A percentile compares a stretch with the other conserved stretches of the same genome.
phyloP scores from a whole-genome alignment of 2,797 vertebrate genomes.

The Oreochromis grahami region DNA sequence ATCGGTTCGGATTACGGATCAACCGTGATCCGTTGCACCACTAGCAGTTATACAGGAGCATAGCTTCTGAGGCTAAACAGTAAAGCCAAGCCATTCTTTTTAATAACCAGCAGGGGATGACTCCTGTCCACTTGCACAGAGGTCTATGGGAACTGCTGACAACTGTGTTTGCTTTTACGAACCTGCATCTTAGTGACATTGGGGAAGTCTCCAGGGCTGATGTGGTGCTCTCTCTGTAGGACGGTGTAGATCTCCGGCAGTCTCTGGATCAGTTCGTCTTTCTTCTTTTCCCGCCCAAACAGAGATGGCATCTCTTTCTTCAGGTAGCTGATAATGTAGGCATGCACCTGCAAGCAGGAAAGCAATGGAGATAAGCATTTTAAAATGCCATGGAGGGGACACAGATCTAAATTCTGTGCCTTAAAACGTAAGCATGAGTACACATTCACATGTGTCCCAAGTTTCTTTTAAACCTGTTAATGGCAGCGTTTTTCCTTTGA shows the following conservation, averaged over 20 bases:
- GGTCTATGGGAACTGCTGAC: not conserved
- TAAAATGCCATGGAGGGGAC: not conserved
- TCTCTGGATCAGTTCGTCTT: constrained; percentile 87
- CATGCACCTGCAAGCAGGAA: constrained; percentile 83
- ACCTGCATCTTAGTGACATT: constrained; percentile 93
- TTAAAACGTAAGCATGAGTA: not conserved
- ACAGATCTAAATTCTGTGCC: not conserved
- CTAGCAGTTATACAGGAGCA: no score
- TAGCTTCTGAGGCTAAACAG: not conserved
- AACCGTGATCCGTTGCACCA: no score
- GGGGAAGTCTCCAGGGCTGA: constrained; percentile 96
- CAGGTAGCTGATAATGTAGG: constrained; percentile 95
- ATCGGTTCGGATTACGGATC: no score
- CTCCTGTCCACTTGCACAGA: not conserved
- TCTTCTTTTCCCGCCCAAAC: constrained; percentile 96
- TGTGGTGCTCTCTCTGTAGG: constrained; percentile 93
- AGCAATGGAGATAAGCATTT: not conserved
- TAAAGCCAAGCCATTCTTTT: not conserved
- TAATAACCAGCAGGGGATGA: not conserved
- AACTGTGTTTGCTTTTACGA: constrained; percentile 12
- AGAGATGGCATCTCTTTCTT: constrained; percentile 97
- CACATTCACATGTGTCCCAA: no score
- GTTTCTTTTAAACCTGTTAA: not conserved
- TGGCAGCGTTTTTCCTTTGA: not conserved
- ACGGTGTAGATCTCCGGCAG: constrained; percentile 91